Evolutionary conservation across 1,140 invertebrate species (phyloP), one percentile per base, ranked within the genome.

Genomic region (Zaprionus ornatus): DNA sequence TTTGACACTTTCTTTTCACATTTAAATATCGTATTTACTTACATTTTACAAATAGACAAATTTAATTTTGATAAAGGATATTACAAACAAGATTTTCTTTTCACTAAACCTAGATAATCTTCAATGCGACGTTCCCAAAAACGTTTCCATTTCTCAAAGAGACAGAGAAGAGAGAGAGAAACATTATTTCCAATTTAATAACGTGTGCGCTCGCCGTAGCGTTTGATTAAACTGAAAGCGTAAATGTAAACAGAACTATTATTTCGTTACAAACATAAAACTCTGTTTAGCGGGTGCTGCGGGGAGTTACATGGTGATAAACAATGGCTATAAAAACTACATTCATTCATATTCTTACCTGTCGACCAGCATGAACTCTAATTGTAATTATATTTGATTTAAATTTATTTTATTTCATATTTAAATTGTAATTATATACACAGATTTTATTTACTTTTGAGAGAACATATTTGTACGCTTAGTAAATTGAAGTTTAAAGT

Each of bases 171-270:
- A 40, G 37, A 15, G 29, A 55, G 23, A 45, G 15, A 69, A 54
- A 29, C 50, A 66, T 21, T 48, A 27, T 32, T 32, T 61, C 56
- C 37, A 57, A 57, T 40, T 61, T 75, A 87, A 67, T 84, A 87
- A 15, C 84, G 83, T 19, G 68, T 60, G 7, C 71, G 77, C 64
- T 83, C 73, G 29, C 68, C 77, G 52, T 83, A 88, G 19, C 73
- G 66, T 54, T 80, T 74, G 45, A 88, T 80, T 40, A 79, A 56
- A 50, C 83, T 87, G 84, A 48, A 87, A 84, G 5, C 23, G 50
- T 37, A 61, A 32, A 72, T 25, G 66, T 23, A 59, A 35, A 64
- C n/a, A 37, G 4, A 45, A 35, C 32, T n/a, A 60, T 42, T 25
- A 37, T 29, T 40, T 40, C 37, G 37, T 45, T 55, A 17, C 19